Evolutionary conservation across 2,113 vertebrate species (phyloP).

Genomic region (Bucco capensis): DNA sequence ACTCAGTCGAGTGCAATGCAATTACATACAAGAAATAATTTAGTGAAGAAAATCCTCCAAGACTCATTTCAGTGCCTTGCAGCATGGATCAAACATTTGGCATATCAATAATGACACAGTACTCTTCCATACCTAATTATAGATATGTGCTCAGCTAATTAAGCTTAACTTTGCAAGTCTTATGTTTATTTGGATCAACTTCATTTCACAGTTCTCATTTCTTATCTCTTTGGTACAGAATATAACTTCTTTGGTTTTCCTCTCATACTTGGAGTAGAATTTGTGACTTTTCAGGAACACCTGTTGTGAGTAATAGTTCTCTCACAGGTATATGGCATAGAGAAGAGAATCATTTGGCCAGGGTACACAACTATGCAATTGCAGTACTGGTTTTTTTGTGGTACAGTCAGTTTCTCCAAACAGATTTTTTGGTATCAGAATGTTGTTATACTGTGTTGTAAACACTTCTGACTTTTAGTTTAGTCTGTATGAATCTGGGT

Average conservation of each 20-base stretch:
- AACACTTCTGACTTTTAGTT: not conserved
- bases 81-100: not conserved
- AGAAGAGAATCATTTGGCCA: not conserved
- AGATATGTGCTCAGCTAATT: not conserved
- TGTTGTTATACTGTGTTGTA: not conserved
- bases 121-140: not conserved
- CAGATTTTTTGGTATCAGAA: not conserved
- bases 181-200: not conserved
- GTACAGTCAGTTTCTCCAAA: not conserved
- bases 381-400: fast-evolving
- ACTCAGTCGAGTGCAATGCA: not conserved
- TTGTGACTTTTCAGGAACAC: not conserved
- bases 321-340: not conserved
- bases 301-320: no score
- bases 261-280: not conserved
- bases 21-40: not conserved
- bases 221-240: not conserved
- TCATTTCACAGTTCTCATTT: not conserved
- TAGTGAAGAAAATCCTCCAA: not conserved
- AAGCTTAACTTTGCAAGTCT: not conserved
- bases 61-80: not conserved
- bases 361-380: not conserved
- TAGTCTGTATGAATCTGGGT: not conserved
- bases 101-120: not conserved
- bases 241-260: not conserved